A percentile compares a stretch with the other conserved stretches of the same genome.
Conservation (phyloP, 2,113 vertebrate species). For the Corynorhinus townsendii region DNA sequence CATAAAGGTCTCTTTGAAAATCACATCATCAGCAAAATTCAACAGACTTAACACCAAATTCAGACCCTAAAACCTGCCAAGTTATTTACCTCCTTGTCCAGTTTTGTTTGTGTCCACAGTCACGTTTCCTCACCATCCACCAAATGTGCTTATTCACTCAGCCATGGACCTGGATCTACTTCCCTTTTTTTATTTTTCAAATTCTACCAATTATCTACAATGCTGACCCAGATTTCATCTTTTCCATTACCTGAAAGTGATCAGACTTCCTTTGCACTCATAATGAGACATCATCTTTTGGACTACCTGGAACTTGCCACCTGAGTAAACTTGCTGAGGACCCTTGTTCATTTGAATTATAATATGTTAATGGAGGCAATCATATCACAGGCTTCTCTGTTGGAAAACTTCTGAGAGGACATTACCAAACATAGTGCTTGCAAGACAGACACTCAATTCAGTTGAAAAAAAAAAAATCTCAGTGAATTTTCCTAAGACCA, state of each 20-base stretch:
- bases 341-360: neutral
- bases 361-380: neutral
- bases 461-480: neutral
- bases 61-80: neutral
- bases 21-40: neutral
- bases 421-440: neutral
- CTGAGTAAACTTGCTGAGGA: neutral
- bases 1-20: conserved; percentile 13
- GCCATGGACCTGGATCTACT: neutral
- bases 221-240: neutral
- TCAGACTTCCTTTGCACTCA: neutral
- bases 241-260: neutral
- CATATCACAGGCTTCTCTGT: neutral
- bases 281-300: neutral
- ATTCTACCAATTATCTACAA: neutral
- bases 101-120: neutral
- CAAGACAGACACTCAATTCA: neutral
- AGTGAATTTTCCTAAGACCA: neutral
- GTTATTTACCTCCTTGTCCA: neutral
- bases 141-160: neutral
- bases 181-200: neutral
- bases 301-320: neutral
- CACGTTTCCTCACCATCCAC: neutral
- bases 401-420: neutral
- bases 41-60: neutral